Base-by-base conservation (phyloP, 2,888 invertebrate species). In the Brenthis hecate region DNA sequence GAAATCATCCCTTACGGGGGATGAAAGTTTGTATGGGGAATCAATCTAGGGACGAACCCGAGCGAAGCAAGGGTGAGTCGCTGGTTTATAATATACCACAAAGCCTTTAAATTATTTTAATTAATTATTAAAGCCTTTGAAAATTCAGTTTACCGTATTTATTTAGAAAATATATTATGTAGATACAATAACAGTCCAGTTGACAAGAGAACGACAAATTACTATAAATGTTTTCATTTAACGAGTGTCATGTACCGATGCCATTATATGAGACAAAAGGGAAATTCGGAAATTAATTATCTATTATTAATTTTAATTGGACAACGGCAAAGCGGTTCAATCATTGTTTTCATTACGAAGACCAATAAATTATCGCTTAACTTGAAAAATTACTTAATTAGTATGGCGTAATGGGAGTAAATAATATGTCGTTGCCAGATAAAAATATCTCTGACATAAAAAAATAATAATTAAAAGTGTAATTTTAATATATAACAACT, bases 281-380 rank as follows among this genome's bases (percentile, higher is more conserved):
- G 56, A 53, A 67, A 66, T 64, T 65, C 69, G 58, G 53, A 65
- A 72, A 72, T 67, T 72, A 67, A 69, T 72, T 72, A 71, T 67
- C 65, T 63, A 65, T 63, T 70, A 70, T 70, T 72, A 65, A 70
- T 70, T 67, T 70, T 65, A 70, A 72, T 72, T 65, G 72, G 63
- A 63, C 70, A 57, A 65, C 65, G 48, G 47, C 57, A 61, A 60
- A 68, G 62, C 56, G 66, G 43, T 19, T 65, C 70, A 63, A 65
- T 72, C 58, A 54, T 72, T 72, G 72, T 70, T 68, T 70, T 66
- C 65, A 68, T 63, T 70, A 65, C 58, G 62, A 62, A 69, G 48
- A 60, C 53, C 72, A 51, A 72, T 72, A 70, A 72, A 72, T 70
- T 65, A 68, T 63, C 51, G 57, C 14, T 58, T 51, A 57, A 67